Evolutionary conservation across 2,888 invertebrate genomes (phyloP).

Genomic region (Leptinotarsa juncta): DNA sequence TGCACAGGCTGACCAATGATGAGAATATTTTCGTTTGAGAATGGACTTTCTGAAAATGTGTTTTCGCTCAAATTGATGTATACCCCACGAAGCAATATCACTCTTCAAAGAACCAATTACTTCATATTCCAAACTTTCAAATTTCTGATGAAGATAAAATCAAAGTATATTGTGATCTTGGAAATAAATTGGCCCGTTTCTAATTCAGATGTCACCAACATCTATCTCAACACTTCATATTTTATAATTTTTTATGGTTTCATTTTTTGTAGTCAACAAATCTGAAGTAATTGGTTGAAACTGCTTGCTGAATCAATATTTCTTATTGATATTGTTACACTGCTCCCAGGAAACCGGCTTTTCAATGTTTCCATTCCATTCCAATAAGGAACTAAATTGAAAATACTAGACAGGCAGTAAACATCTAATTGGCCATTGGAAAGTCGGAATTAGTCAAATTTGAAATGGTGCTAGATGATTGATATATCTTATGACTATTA

Average conservation of each 20-base stretch:
- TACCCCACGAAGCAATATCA: conserved; percentile 6
- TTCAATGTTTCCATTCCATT: background rate
- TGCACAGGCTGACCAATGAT: background rate
- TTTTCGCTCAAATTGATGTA: conserved; percentile 10
- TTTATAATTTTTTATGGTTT: too few species aligned
- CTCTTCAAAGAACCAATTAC: conserved; percentile 1
- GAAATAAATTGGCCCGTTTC: background rate
- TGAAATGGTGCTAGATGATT: conserved; percentile 45
- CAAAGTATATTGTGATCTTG: too few species aligned
- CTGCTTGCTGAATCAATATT: conserved; percentile 4
- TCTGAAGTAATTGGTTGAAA: conserved; percentile 5
- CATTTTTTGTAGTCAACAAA: background rate
- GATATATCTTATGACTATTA: conserved; percentile 48
- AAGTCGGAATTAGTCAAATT: conserved; percentile 41
- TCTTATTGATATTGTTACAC: conserved; percentile 21
- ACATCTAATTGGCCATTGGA: background rate
- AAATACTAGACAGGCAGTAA: background rate
- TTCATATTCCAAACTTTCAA: background rate
- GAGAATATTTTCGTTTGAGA: background rate
- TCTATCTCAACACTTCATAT: too few species aligned
- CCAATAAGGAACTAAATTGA: background rate
- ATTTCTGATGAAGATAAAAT: background rate
- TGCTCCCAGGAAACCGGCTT: conserved; percentile 5
- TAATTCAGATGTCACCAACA: background rate
- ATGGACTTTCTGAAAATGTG: background rate